phyloP scores from a whole-genome alignment of 2,113 vertebrate genomes.

The Prionailurus viverrinus region DNA sequence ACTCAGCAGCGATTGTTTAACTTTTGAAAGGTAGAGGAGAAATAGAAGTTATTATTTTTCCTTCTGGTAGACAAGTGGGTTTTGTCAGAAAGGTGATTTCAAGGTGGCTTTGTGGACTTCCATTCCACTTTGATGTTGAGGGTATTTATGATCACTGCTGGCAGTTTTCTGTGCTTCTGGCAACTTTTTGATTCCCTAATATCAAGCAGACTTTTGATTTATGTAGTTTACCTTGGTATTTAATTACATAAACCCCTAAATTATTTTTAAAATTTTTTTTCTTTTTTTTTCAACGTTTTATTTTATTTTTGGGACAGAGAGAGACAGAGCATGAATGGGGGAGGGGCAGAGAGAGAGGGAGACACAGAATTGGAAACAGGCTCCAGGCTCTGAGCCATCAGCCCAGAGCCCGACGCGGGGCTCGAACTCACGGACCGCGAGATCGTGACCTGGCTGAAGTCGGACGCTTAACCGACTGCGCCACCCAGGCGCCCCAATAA shows the following conservation, averaged over 20 bases:
- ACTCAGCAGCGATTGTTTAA: neutral
- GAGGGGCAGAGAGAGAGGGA: too few species aligned
- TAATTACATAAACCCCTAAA: neutral
- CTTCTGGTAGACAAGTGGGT: neutral
- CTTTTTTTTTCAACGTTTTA: too few species aligned
- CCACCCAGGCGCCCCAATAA: neutral
- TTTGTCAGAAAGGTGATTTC: neutral
- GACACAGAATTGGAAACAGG: too few species aligned
- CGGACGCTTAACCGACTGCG: too few species aligned
- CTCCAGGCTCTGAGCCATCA: too few species aligned
- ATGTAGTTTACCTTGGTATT: neutral
- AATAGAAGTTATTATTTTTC: constrained; percentile 48
- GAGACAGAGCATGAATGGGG: too few species aligned
- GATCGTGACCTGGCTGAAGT: too few species aligned
- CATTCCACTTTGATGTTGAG: neutral
- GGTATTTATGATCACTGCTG: neutral
- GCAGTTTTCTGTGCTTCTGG: neutral
- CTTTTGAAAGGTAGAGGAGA: constrained; percentile 17
- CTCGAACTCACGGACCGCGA: too few species aligned
- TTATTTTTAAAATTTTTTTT: neutral
- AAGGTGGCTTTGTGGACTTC: neutral
- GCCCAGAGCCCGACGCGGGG: too few species aligned
- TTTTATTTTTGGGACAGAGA: too few species aligned
- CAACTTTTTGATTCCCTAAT: neutral
- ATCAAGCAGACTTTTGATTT: neutral